phyloP scores from a whole-genome alignment of 2,113 vertebrate genomes.

The Callionymus lyra region DNA sequence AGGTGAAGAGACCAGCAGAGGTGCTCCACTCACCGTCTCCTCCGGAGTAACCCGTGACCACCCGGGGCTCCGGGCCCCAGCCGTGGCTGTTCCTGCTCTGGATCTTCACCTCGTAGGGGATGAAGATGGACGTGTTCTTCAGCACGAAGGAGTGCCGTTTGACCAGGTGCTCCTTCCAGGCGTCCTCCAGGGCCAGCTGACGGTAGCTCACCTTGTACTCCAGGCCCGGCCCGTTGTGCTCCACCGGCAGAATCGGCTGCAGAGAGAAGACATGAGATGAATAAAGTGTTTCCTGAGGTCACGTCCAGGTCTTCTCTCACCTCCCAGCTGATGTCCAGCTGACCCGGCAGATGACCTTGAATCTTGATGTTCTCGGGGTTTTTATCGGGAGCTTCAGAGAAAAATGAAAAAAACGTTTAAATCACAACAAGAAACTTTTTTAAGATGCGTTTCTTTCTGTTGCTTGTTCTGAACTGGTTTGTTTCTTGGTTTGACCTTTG shows the following conservation, averaged over 20 bases:
- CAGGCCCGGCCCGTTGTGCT: conserved; percentile 83
- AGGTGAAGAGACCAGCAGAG: too few relatives aligned
- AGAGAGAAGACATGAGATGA: not conserved
- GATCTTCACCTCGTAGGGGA: conserved; percentile 86
- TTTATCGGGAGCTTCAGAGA: conserved; percentile 80
- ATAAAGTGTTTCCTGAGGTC: not conserved
- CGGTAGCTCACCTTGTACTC: conserved; percentile 88
- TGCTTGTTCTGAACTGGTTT: too few relatives aligned
- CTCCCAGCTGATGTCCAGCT: conserved; percentile 95
- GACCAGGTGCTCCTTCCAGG: conserved; percentile 77
- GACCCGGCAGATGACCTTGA: conserved; percentile 79
- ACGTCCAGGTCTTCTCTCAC: conserved; percentile 47
- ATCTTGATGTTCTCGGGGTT: conserved; percentile 85
- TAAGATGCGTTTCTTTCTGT: too few relatives aligned
- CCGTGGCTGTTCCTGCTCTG: conserved; percentile 82
- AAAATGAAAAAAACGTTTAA: conserved; percentile 12
- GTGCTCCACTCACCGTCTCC: conserved; percentile 92
- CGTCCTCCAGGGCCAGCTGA: conserved; percentile 59
- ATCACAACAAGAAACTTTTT: too few relatives aligned
- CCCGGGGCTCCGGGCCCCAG: conserved; percentile 75
- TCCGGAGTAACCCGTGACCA: conserved; percentile 80
- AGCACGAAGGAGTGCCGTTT: conserved; percentile 74
- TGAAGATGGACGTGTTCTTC: conserved; percentile 77
- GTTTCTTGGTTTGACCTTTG: too few relatives aligned
- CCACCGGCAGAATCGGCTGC: conserved; percentile 74